Conservation (phyloP, 1,140 invertebrate genomes). For the Druon quercuslanigerum region DNA sequence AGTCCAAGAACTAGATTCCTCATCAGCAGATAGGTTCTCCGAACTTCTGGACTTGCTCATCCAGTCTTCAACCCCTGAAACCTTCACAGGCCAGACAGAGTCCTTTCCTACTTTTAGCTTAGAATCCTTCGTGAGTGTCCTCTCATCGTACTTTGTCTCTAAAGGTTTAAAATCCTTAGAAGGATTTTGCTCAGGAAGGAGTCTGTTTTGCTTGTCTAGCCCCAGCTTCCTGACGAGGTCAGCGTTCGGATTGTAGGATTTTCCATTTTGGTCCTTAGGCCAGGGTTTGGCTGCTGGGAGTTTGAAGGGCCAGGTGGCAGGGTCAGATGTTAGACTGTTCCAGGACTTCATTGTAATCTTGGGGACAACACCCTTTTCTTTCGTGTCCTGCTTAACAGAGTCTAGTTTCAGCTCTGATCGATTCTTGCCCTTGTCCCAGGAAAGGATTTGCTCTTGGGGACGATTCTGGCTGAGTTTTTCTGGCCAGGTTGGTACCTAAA, state of each 20-base stretch:
- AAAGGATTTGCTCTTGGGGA: neutral
- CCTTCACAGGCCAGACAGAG: conserved; percentile 5
- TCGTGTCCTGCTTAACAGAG: conserved; percentile 41
- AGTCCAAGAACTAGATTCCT: conserved; percentile 47
- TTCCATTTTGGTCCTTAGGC: conserved; percentile 69
- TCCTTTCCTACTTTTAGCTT: conserved; percentile 34
- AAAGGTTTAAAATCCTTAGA: conserved; percentile 33
- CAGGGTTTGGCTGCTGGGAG: conserved; percentile 65
- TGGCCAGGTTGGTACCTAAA: neutral
- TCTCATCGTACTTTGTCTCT: conserved; percentile 15
- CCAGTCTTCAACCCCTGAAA: conserved; percentile 25
- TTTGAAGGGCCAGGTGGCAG: conserved; percentile 69
- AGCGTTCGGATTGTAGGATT: conserved; percentile 69
- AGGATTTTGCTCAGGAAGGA: conserved; percentile 36
- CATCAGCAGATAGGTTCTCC: conserved; percentile 41
- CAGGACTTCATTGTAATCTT: conserved; percentile 69
- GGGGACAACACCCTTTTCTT: conserved; percentile 55
- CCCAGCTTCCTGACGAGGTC: conserved; percentile 65
- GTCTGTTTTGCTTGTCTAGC: conserved; percentile 57
- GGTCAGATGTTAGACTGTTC: conserved; percentile 69
- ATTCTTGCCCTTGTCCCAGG: conserved; percentile 42
- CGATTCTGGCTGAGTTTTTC: neutral
- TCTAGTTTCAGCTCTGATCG: conserved; percentile 45
- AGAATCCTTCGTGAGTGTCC: conserved; percentile 15
- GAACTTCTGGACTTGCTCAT: conserved; percentile 32